Conservation (phyloP, 2,797 vertebrate genomes). For the Hemibagrus guttatus region DNA sequence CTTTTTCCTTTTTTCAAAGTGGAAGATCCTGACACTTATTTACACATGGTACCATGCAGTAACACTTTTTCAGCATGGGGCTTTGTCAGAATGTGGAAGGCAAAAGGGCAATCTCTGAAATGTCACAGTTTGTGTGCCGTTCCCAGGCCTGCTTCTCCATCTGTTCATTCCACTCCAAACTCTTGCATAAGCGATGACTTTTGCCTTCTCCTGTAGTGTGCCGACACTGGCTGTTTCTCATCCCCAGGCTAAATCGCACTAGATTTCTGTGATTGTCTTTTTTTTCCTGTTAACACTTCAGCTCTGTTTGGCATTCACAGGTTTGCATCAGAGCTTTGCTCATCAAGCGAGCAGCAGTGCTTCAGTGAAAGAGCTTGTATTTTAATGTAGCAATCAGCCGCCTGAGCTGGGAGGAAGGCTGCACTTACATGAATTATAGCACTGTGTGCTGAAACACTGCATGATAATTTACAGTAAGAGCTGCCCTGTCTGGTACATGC, state of each 20-base stretch:
- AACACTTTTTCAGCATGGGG: not conserved
- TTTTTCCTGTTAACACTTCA: not conserved
- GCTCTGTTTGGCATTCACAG: not conserved
- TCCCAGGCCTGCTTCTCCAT: slow-evolving; percentile 45
- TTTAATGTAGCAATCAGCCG: not conserved
- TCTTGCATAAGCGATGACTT: slow-evolving; percentile 39
- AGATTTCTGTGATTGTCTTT: not conserved
- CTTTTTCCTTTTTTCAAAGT: not conserved
- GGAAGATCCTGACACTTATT: not conserved
- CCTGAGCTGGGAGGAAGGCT: slow-evolving; percentile 14
- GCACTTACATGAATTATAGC: not conserved
- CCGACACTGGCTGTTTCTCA: not conserved
- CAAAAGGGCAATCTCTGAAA: slow-evolving; percentile 44
- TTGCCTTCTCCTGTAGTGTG: slow-evolving; percentile 10
- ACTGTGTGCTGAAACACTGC: slow-evolving; percentile 15
- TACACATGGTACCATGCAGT: not conserved
- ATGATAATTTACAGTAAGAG: slow-evolving; percentile 22
- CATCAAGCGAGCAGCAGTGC: not conserved
- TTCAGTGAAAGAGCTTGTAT: not conserved
- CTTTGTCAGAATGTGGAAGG: slow-evolving; percentile 23
- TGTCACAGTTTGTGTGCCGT: slow-evolving; percentile 40
- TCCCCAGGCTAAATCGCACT: not conserved
- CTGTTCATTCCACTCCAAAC: slow-evolving; percentile 37
- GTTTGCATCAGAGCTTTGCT: not conserved
- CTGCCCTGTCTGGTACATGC: slow-evolving; percentile 20